Evolutionary conservation across 2,888 invertebrate species (phyloP).

Genomic region (Yponomeuta evonymella): DNA sequence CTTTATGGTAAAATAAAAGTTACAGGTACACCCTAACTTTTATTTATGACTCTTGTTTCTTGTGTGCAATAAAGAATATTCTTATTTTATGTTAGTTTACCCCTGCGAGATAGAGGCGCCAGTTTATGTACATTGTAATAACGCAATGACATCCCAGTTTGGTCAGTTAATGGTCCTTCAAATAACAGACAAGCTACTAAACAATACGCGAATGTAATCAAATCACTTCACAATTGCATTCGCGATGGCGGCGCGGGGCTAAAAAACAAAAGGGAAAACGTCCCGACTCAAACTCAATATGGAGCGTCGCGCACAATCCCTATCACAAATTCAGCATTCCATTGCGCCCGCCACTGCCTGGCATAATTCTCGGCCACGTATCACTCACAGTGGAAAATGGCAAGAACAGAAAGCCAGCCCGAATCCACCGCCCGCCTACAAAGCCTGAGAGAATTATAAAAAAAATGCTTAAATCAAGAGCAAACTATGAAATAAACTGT

Average conservation of each 20-base stretch:
- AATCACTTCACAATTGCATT: background rate
- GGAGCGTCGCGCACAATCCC: background rate
- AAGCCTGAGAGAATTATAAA: background rate
- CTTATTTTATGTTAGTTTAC: no score
- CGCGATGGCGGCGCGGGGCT: background rate
- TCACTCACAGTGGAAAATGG: background rate
- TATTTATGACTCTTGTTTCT: no score
- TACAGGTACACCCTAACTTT: no score
- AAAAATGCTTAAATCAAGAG: no score
- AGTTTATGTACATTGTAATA: no score
- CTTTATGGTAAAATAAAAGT: no score
- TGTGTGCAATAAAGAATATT: no score
- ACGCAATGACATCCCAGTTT: no score
- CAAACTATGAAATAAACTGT: no score
- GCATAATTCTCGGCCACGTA: slow-evolving; percentile 5
- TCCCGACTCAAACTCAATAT: background rate
- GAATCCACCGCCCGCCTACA: background rate
- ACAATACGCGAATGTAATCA: background rate
- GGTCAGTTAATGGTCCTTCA: no score
- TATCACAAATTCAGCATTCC: slow-evolving; percentile 7
- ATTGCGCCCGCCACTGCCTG: slow-evolving; percentile 3
- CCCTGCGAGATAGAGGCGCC: no score
- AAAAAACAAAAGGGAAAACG: background rate
- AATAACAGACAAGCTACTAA: no score
- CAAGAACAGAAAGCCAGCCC: background rate